These are phyloP conservation scores for Eulemur mongoz DNA, from an alignment of 2,797 vertebrate genomes.

Conservation along the genomic window DNA sequence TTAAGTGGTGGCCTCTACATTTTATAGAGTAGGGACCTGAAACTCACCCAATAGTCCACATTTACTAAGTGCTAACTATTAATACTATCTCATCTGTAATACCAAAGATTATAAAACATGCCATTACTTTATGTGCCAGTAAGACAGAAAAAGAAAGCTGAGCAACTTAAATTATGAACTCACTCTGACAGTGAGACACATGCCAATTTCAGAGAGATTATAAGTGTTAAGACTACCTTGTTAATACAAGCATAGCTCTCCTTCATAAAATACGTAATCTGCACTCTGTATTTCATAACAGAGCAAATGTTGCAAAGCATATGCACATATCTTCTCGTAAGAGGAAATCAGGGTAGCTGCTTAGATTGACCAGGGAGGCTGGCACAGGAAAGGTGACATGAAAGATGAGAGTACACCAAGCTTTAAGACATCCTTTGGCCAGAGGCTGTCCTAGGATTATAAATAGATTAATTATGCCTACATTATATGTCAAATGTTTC, in stretches of 20 bases:
- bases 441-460: not conserved
- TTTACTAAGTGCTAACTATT: not conserved
- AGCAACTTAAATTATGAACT: not conserved
- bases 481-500: fast-evolving
- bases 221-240: not conserved
- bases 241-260: not conserved
- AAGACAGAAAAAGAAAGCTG: not conserved
- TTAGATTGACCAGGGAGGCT: not conserved
- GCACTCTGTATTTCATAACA: not conserved
- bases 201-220: not conserved
- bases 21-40: not conserved
- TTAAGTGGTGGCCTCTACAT: not conserved
- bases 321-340: not conserved
- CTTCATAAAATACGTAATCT: not conserved
- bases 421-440: not conserved
- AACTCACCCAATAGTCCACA: not conserved
- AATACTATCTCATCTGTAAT: not conserved
- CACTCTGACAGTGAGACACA: not conserved
- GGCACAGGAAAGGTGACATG: not conserved
- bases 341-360: not conserved
- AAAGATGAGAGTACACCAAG: not conserved
- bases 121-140: not conserved
- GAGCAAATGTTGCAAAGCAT: not conserved
- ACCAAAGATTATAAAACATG: not conserved
- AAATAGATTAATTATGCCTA: not conserved